Base-by-base conservation (phyloP, 2,797 vertebrate genomes). In the Tamandua tetradactyla region DNA sequence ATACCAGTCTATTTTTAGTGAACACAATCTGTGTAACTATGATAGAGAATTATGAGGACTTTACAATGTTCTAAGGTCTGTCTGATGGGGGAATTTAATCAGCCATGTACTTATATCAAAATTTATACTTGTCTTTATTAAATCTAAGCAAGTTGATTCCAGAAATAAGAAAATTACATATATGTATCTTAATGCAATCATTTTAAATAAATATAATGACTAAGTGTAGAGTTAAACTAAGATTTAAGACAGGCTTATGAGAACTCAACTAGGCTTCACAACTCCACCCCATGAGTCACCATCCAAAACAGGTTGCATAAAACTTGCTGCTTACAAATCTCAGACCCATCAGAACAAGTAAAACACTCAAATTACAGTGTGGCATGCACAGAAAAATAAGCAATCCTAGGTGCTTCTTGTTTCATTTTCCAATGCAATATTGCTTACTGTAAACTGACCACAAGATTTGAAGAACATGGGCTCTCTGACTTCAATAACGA, bases 1-100 rank as follows among this genome's bases (percentile, higher is more conserved):
- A 98, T 97, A 97, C 96, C 95, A 76, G 95, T 93, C 94, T 98
- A 98, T 98, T 98, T 98, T 98, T 97, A 98, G 97, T 81, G 79
- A 52, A 72, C 0, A 1, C 93, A 97, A 97, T 97, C 97, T 97
- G 91, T 95, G 59, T 97, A 97, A 92, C 68, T 80, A 97, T 96
- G 97, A 97, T 78, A 96, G 96, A 97, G 96, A 98, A 97, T 92
- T 86, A 94, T 27, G 71, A 97, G 96, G 93, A 96, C 94, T 97
- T 97, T 96, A 94, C 96, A 97, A 96, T 95, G 76, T 74, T 96
- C 97, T 97, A 93, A 95, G 90, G 72, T 89, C 95, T 97, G 52
- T 87, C 93, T 78, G 94, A 96, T 97, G 97, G 97, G 87, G 37
- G 91, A 95, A 94, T 79, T 97, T 96, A 96, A 97, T 97, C 82